Evolutionary conservation across 2,113 vertebrate species (phyloP).

Genomic region (Oenanthe melanoleuca): DNA sequence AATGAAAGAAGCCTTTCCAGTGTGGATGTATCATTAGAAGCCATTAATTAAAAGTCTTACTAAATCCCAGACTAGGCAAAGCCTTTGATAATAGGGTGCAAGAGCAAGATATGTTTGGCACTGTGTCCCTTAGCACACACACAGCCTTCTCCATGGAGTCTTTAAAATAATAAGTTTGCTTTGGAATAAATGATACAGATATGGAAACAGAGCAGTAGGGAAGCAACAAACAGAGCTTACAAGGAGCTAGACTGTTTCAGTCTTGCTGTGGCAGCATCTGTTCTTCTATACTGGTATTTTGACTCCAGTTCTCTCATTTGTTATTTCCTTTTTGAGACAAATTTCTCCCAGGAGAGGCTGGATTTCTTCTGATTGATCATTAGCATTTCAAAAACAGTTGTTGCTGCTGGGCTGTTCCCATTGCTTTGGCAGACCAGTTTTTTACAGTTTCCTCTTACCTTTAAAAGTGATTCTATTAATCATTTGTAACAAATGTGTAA

Average conservation of each 20-base stretch:
- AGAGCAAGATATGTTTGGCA: neutral
- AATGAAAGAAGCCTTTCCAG: neutral
- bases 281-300: neutral
- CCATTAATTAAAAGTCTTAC: neutral
- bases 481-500: neutral
- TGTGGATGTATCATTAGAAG: neutral
- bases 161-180: constrained; percentile 32
- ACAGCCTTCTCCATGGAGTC: neutral
- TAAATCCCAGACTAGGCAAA: neutral
- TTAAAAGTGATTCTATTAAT: neutral
- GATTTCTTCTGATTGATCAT: neutral
- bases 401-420: neutral
- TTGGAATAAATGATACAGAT: constrained; percentile 16
- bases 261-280: neutral
- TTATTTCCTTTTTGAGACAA: constrained; percentile 12
- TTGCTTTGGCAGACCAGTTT: neutral
- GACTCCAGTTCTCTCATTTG: neutral
- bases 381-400: neutral
- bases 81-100: neutral
- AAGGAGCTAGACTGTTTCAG: neutral
- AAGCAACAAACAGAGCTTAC: neutral
- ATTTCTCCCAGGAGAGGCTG: neutral
- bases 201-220: neutral
- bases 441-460: neutral
- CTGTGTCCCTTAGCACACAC: neutral